Evolutionary conservation across 2,797 vertebrate genomes (phyloP).

Genomic region (Chaetodon trifasciatus): DNA sequence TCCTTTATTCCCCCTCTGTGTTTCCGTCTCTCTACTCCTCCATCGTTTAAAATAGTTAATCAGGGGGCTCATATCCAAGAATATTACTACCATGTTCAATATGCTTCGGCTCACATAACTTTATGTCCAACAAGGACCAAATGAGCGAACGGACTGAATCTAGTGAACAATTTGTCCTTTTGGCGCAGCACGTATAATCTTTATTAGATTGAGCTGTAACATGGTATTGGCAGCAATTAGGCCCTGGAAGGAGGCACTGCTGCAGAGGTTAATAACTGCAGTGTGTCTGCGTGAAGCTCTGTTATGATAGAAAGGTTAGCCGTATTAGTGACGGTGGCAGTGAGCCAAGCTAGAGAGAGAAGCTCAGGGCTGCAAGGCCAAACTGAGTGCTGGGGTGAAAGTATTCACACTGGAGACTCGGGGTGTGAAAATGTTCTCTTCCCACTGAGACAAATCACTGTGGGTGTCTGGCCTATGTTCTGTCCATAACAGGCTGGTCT

Average conservation of each 20-base stretch:
- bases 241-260: slow-evolving; percentile 62
- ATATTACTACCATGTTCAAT: slow-evolving; percentile 77
- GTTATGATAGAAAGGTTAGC: slow-evolving; percentile 77
- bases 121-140: slow-evolving; percentile 76
- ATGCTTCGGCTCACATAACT: slow-evolving; percentile 73
- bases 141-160: slow-evolving; percentile 66
- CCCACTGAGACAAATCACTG: slow-evolving; percentile 42
- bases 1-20: slow-evolving; percentile 4
- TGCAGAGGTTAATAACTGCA: slow-evolving; percentile 79
- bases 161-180: slow-evolving; percentile 81
- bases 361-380: slow-evolving; percentile 20
- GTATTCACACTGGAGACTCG: slow-evolving; percentile 33
- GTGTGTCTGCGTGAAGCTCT: slow-evolving; percentile 64
- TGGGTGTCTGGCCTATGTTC: slow-evolving; percentile 29
- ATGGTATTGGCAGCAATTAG: slow-evolving; percentile 80
- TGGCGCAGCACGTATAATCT: slow-evolving; percentile 76
- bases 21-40: slow-evolving; percentile 20
- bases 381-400: slow-evolving; percentile 23
- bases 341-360: slow-evolving; percentile 55
- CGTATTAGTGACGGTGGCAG: slow-evolving; percentile 69
- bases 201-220: slow-evolving; percentile 81
- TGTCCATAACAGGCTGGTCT: slow-evolving; percentile 8
- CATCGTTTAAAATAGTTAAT: slow-evolving; percentile 61
- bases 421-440: slow-evolving; percentile 51
- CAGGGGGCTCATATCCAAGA: slow-evolving; percentile 53